Percentiles rank a stretch among this genome's conserved stretches.
phyloP scores from a whole-genome alignment of 1,140 invertebrate genomes.

The Anadara kagoshimensis region DNA sequence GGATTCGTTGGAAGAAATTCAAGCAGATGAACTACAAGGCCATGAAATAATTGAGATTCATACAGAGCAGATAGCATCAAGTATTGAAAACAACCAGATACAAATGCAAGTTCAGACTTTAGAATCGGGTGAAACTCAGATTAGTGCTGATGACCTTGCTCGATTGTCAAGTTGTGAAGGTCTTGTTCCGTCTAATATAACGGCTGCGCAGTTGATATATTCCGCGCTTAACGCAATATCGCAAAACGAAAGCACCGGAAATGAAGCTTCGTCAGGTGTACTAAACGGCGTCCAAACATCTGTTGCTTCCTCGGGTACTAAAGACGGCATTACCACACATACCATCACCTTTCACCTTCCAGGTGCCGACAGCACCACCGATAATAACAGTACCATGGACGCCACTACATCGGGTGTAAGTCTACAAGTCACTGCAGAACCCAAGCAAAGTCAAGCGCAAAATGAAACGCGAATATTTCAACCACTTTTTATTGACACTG shows the following conservation, averaged over 20 bases:
- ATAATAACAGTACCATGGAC: neutral
- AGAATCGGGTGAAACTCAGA: constrained; percentile 48
- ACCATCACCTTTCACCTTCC: constrained; percentile 61
- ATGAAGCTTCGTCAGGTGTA: constrained; percentile 16
- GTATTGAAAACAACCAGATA: constrained; percentile 35
- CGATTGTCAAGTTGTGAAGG: constrained; percentile 62
- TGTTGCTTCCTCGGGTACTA: constrained; percentile 42
- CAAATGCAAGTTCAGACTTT: constrained; percentile 57
- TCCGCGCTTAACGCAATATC: constrained; percentile 75
- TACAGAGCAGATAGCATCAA: neutral
- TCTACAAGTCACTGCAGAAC: too few relatives aligned
- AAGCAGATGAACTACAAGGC: neutral
- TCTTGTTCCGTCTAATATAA: constrained; percentile 75
- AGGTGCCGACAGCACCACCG: neutral
- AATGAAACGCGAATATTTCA: too few relatives aligned
- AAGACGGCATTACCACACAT: constrained; percentile 56
- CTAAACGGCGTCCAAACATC: constrained; percentile 52
- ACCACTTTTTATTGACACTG: neutral
- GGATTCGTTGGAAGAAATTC: too few relatives aligned
- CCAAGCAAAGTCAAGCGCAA: too few relatives aligned
- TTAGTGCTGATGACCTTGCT: constrained; percentile 57
- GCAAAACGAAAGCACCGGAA: constrained; percentile 24
- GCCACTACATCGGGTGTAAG: too few relatives aligned
- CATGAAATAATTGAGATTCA: constrained; percentile 9
- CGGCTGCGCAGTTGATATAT: constrained; percentile 77